Conservation (phyloP, 2,888 invertebrate species). For the Drosophila aldrichi region DNA sequence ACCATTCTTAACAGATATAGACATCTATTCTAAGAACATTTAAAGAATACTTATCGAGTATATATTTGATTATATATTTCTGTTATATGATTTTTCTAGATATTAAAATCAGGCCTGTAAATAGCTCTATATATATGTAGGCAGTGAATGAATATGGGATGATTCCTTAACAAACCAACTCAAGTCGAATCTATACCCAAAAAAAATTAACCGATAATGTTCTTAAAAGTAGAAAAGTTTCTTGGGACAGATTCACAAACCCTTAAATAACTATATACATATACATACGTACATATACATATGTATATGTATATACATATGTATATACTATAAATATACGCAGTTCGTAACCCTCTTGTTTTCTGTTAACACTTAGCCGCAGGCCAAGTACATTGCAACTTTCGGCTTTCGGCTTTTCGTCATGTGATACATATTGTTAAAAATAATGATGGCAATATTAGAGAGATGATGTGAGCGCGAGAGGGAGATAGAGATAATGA, state of each 20-base stretch:
- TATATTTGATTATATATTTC: no score
- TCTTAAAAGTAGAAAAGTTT: not conserved
- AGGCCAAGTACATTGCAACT: conserved; percentile 52
- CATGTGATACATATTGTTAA: conserved; percentile 60
- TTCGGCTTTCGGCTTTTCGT: conserved; percentile 60
- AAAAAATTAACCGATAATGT: not conserved
- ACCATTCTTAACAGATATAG: no score
- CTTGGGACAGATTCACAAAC: not conserved
- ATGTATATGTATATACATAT: not conserved
- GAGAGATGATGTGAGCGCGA: not conserved
- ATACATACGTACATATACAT: no score
- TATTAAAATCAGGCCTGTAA: no score
- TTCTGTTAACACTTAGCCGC: conserved; percentile 4
- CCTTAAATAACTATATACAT: not conserved
- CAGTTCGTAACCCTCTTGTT: not conserved
- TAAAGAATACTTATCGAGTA: no score
- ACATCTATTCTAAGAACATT: no score
- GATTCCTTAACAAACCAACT: no score
- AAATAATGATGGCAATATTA: conserved; percentile 57
- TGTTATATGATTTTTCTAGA: no score
- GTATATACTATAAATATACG: not conserved
- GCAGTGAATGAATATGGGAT: not conserved
- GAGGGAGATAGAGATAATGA: not conserved
- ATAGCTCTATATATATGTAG: not conserved
- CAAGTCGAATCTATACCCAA: not conserved